These are phyloP conservation scores for Scarus forsteni DNA, from an alignment of 2,797 vertebrate species.

Conservation along the genomic window DNA sequence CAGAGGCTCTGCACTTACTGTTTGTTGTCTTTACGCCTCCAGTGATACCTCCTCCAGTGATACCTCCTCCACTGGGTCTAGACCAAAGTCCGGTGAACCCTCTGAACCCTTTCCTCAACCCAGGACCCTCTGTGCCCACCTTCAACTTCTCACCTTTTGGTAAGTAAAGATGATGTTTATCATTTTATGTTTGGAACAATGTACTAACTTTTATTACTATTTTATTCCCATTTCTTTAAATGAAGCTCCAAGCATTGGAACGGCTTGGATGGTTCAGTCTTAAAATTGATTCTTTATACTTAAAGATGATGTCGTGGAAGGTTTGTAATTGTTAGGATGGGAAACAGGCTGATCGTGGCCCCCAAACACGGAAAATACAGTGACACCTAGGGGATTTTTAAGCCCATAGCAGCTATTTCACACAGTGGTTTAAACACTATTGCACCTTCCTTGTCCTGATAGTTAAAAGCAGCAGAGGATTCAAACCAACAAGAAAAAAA, in stretches of 20 bases:
- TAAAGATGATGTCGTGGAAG: background rate
- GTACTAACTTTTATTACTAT: background rate
- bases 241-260: too few species aligned
- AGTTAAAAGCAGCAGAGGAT: too few species aligned
- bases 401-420: background rate
- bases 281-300: too few species aligned
- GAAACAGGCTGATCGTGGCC: too few species aligned
- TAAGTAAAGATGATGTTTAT: slow-evolving; percentile 42
- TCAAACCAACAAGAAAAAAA: too few species aligned
- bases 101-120: slow-evolving; percentile 69
- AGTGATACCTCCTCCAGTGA: slow-evolving; percentile 41
- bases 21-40: slow-evolving; percentile 35
- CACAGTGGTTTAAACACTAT: background rate
- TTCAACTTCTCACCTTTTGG: slow-evolving; percentile 75
- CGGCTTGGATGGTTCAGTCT: too few species aligned
- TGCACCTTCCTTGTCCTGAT: too few species aligned
- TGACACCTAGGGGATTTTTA: background rate
- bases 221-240: too few species aligned
- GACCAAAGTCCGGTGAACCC: slow-evolving; percentile 52
- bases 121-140: slow-evolving; percentile 35
- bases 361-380: background rate
- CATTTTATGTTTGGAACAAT: background rate
- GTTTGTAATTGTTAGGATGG: background rate
- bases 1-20: slow-evolving; percentile 18
- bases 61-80: slow-evolving; percentile 22